Base-by-base conservation (phyloP, 2,113 vertebrate species). In the Istiophorus platypterus region DNA sequence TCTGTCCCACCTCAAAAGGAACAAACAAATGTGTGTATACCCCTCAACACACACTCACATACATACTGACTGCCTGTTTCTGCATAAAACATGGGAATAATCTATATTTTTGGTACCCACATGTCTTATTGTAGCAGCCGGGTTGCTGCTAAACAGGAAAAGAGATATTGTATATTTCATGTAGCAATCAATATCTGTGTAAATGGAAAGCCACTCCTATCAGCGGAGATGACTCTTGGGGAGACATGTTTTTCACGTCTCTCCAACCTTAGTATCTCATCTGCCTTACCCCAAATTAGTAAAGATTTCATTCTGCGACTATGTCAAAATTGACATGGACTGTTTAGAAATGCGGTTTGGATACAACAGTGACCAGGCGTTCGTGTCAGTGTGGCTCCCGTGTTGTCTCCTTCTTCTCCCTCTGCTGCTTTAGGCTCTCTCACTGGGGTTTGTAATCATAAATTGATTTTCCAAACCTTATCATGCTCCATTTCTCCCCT, bases 261-360 rank as follows among this genome's bases (percentile, higher is more conserved):
- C 61, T 42, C n/a, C 42, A 59, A 27, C 59, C 64, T 49, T 22
- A 56, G 58, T 7, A 20, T 71, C 22, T 29, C 24, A 34, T 37
- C 18, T 9, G 41, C 27, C 24, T 24, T 34, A 26, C 7, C 62
- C 18, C 12, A 15, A 24, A 64, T 47, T 29, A 31, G 39, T 45
- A 9, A 42, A 17, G 63, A 54, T 80, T 66, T 79, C 10, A 14
- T 31, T 65, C 8, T 31, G 39, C 9, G 51, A 31, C 64, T 14
- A 10, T 26, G 65, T 64, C 2, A 49, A 39, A 49, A 20, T 56
- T 13, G n/a, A 17, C 65, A 26, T 54, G 52, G 57, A 61, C n/a
- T 56, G 59, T 29, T 75, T 54, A 61, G 67, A 72, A 68, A 62
- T 51, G 73, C 6, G 51, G 34, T 27, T 51, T 57, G 37, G 67